phyloP scores from a whole-genome alignment of 2,113 vertebrate species.

The Saccopteryx leptura region DNA sequence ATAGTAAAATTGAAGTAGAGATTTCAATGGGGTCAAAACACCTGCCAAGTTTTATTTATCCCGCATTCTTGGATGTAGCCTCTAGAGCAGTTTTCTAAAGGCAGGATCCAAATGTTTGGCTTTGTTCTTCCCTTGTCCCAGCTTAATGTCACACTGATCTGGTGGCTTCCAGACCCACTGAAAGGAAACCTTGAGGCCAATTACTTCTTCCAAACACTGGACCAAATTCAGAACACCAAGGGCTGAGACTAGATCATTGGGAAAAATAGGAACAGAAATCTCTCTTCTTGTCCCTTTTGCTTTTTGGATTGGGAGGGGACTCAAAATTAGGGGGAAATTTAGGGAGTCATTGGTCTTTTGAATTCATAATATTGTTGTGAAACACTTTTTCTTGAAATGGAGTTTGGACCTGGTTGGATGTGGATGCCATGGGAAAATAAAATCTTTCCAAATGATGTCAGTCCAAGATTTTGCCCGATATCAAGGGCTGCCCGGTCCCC shows the following conservation, averaged over 20 bases:
- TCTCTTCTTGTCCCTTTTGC: not conserved
- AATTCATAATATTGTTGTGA: not conserved
- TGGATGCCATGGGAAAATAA: not conserved
- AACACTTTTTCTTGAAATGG: not conserved
- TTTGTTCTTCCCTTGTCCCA: not conserved
- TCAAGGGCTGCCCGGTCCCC: not conserved
- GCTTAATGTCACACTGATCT: not conserved
- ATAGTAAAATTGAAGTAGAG: not conserved
- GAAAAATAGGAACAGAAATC: not conserved
- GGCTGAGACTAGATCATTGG: not conserved
- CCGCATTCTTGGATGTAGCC: no score
- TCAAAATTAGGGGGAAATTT: not conserved
- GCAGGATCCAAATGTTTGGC: not conserved
- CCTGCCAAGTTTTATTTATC: not conserved
- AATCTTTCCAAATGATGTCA: not conserved
- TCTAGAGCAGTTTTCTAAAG: not conserved
- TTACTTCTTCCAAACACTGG: not conserved
- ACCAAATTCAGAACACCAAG: no score
- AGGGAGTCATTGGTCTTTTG: not conserved
- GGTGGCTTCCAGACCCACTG: not conserved
- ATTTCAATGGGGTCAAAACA: not conserved
- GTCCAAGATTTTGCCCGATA: not conserved
- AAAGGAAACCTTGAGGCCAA: not conserved
- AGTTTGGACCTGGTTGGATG: not conserved
- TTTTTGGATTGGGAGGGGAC: not conserved